These are phyloP conservation scores for Xenopus borealis DNA, from an alignment of 2,113 vertebrate genomes.

Conservation along the genomic window DNA sequence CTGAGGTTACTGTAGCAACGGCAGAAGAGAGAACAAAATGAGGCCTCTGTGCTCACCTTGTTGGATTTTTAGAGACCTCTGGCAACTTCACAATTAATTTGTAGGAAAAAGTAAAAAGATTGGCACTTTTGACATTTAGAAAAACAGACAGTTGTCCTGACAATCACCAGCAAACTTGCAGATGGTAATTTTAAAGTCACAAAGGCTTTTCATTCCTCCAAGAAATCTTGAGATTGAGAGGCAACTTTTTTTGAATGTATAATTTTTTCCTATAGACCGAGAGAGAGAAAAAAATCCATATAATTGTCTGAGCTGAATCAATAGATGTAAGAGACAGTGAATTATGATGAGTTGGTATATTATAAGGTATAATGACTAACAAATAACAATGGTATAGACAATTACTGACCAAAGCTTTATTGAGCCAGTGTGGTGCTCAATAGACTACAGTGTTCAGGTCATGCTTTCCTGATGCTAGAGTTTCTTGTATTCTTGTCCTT, in stretches of 20 bases:
- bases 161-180: constrained; percentile 56
- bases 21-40: not conserved
- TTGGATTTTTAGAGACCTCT: constrained; percentile 14
- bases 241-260: no score
- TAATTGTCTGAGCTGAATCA: constrained; percentile 75
- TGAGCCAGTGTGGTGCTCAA: constrained; percentile 64
- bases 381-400: constrained; percentile 70
- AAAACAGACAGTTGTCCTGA: constrained; percentile 50
- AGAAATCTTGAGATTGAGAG: no score
- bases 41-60: constrained; percentile 23
- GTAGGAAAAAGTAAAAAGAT: constrained; percentile 51
- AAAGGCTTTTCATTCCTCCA: no score
- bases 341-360: constrained; percentile 67
- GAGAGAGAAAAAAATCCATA: no score
- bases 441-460: constrained; percentile 59
- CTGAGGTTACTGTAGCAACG: constrained; percentile 32
- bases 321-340: constrained; percentile 83
- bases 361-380: constrained; percentile 71
- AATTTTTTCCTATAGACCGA: no score
- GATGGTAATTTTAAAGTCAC: constrained; percentile 32
- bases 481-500: constrained; percentile 61
- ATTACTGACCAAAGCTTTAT: constrained; percentile 62
- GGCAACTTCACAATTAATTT: constrained; percentile 43
- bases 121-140: constrained; percentile 58
- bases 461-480: constrained; percentile 54